Evolutionary conservation across 2,888 invertebrate species (phyloP).

Genomic region (Creontiades dilutus): DNA sequence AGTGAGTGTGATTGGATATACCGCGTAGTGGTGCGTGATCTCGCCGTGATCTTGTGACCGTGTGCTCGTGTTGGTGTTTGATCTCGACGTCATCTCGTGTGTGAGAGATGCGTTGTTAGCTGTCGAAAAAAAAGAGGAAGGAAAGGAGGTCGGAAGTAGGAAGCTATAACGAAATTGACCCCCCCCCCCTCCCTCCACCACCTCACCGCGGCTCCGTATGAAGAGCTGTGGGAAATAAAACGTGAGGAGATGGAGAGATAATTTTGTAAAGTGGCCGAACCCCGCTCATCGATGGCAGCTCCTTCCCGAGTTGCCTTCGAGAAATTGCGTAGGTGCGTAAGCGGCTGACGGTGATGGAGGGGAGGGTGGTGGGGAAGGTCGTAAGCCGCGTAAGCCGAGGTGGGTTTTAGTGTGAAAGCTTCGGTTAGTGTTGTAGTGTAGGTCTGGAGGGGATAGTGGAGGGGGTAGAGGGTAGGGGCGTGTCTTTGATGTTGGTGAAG

Average conservation of each 20-base stretch:
- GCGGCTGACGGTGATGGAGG: too few relatives aligned
- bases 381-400: not conserved
- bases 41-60: too few relatives aligned
- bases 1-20: not conserved
- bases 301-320: not conserved
- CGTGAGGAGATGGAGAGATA: slow-evolving; percentile 68
- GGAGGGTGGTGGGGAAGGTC: too few relatives aligned
- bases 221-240: slow-evolving; percentile 30
- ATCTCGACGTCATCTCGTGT: too few relatives aligned
- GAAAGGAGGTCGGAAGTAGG: slow-evolving; percentile 26
- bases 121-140: not conserved
- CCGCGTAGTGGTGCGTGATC: not conserved
- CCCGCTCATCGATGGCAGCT: not conserved
- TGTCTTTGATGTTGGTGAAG: slow-evolving; percentile 53
- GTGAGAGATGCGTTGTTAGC: not conserved
- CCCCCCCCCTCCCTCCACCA: not conserved
- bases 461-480: not conserved
- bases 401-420: not conserved
- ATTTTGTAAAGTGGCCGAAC: slow-evolving; percentile 64
- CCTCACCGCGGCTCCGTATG: too few relatives aligned
- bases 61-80: not conserved
- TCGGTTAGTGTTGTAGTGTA: not conserved
- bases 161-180: slow-evolving; percentile 64
- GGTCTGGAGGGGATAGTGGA: too few relatives aligned
- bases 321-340: not conserved